These are phyloP conservation scores for Rhombomys opimus DNA, from an alignment of 2,113 vertebrate genomes.

Conservation along the genomic window DNA sequence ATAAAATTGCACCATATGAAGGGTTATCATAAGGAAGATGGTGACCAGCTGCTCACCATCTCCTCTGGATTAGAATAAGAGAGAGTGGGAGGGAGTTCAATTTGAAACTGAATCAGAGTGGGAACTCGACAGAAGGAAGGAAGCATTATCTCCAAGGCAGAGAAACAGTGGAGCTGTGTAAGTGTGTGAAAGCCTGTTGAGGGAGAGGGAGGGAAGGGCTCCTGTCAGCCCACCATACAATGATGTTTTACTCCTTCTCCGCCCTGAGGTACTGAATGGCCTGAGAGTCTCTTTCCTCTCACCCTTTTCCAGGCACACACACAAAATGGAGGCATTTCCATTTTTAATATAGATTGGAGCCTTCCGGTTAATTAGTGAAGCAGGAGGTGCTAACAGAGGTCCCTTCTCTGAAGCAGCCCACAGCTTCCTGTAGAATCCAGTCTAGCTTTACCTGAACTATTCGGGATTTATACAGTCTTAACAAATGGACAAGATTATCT, in stretches of 20 bases:
- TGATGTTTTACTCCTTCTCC: not conserved
- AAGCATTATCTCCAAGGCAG: conserved; percentile 41
- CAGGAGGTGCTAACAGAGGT: not conserved
- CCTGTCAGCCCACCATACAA: too few relatives aligned
- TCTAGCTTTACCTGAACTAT: not conserved
- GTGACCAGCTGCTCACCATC: conserved; percentile 80
- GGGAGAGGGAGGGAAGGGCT: not conserved
- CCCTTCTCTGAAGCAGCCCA: not conserved
- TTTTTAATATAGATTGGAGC: not conserved
- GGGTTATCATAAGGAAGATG: conserved; percentile 79
- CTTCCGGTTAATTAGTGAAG: not conserved
- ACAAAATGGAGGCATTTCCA: not conserved
- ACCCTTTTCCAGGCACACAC: not conserved
- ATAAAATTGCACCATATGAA: conserved; percentile 82
- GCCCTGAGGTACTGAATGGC: not conserved
- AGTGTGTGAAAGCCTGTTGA: not conserved
- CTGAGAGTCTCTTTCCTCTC: not conserved
- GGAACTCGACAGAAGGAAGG: conserved; percentile 73
- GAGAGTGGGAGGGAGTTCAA: conserved; percentile 72
- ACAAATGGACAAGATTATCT: not conserved
- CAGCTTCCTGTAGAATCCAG: fast-evolving
- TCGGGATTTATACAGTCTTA: not conserved
- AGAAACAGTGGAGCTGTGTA: not conserved
- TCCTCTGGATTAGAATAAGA: conserved; percentile 75
- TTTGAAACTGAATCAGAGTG: conserved; percentile 68